phyloP scores from a whole-genome alignment of 2,888 invertebrate genomes.

The Drosophila rubida region DNA sequence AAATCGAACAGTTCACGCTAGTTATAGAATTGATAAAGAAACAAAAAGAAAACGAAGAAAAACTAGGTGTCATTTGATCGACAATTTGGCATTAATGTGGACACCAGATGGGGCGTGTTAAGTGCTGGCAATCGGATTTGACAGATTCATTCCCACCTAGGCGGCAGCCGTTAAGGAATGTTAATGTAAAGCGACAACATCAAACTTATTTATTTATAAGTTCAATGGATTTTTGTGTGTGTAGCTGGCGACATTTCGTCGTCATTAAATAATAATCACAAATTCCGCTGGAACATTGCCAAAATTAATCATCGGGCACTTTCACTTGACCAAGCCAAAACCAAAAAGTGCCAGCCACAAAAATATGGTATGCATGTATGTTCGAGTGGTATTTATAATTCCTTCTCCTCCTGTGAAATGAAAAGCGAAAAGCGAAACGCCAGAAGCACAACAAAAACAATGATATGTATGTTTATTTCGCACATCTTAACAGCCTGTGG shows the following conservation, averaged over 20 bases:
- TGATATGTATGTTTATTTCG: slow-evolving; percentile 35
- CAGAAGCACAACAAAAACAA: neutral
- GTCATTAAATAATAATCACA: slow-evolving; percentile 77
- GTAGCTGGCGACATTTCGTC: slow-evolving; percentile 69
- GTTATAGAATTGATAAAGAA: slow-evolving; percentile 7
- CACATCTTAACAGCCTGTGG: slow-evolving; percentile 31
- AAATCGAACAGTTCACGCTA: neutral
- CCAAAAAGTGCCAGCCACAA: slow-evolving; percentile 28
- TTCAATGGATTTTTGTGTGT: slow-evolving; percentile 50
- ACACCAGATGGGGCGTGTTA: slow-evolving; percentile 7
- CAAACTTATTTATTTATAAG: slow-evolving; percentile 61
- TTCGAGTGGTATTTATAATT: slow-evolving; percentile 26
- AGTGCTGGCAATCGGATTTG: slow-evolving; percentile 41
- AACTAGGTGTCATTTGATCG: neutral
- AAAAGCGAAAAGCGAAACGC: slow-evolving; percentile 12
- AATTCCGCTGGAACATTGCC: slow-evolving; percentile 82
- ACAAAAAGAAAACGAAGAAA: neutral
- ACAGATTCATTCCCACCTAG: slow-evolving; percentile 45
- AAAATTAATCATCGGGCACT: slow-evolving; percentile 83
- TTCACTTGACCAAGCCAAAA: slow-evolving; percentile 79
- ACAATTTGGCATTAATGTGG: slow-evolving; percentile 16
- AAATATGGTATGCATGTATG: slow-evolving; percentile 12
- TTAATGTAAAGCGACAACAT: slow-evolving; percentile 64
- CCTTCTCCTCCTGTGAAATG: slow-evolving; percentile 52
- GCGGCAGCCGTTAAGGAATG: slow-evolving; percentile 52